Conservation (phyloP, 2,113 vertebrate species). For the Marmota monax region DNA sequence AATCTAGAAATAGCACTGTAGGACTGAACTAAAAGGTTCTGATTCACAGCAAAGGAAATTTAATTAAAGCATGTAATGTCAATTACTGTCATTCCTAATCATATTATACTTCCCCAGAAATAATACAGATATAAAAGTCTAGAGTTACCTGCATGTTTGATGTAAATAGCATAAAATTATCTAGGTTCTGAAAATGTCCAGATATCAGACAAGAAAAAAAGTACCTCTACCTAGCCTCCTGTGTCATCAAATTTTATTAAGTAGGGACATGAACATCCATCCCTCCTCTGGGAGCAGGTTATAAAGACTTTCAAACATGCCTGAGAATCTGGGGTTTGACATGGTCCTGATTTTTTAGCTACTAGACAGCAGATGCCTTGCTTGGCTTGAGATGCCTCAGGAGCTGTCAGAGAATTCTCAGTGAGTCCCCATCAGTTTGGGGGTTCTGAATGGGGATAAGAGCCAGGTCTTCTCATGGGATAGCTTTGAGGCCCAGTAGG, state of each 20-base stretch:
- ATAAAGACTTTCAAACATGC: not conserved
- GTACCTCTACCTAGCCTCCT: constrained; percentile 79
- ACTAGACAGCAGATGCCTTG: not conserved
- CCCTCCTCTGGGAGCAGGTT: not conserved
- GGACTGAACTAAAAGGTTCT: constrained; percentile 90
- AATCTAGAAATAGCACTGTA: constrained; percentile 89
- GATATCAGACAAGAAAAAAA: constrained; percentile 80
- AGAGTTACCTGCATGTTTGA: constrained; percentile 91
- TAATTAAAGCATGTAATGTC: constrained; percentile 91
- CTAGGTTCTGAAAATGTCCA: constrained; percentile 89
- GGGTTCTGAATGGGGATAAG: not conserved
- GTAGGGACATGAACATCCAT: constrained; percentile 34
- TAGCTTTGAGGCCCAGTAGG: not conserved
- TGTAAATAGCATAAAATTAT: constrained; percentile 91
- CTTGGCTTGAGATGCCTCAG: constrained; percentile 5
- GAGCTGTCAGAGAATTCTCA: not conserved
- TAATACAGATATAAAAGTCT: constrained; percentile 89
- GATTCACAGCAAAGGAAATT: constrained; percentile 90
- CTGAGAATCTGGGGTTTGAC: constrained; percentile 29
- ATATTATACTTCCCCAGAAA: constrained; percentile 87
- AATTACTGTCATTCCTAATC: constrained; percentile 92
- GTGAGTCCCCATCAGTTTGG: not conserved
- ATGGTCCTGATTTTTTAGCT: not conserved
- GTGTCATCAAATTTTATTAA: constrained; percentile 76
- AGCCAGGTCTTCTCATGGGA: not conserved